Evolutionary conservation across 2,113 vertebrate species (phyloP).

Genomic region (Callipepla squamata): DNA sequence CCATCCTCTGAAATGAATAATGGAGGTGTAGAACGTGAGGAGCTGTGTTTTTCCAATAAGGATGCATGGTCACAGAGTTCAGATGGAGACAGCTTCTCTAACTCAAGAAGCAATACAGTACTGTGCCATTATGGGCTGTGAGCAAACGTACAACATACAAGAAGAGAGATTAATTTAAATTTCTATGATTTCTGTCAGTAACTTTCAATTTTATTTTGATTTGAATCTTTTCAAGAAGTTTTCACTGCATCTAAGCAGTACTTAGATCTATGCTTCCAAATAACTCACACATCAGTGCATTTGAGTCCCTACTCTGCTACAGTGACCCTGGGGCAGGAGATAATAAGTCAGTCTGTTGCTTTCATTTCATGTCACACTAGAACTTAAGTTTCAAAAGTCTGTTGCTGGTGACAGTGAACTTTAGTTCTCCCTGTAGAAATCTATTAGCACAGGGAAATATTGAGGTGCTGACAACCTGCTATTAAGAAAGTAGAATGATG

Average conservation of each 20-base stretch:
- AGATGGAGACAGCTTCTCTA: background rate
- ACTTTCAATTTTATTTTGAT: background rate
- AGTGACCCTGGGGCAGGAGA: background rate
- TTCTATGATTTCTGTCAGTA: background rate
- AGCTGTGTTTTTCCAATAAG: background rate
- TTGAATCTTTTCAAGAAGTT: background rate
- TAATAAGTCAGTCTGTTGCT: background rate
- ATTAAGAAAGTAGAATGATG: constrained; percentile 23
- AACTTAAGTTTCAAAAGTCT: background rate
- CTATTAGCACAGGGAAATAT: constrained; percentile 1
- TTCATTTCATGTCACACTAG: background rate
- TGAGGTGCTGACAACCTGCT: background rate
- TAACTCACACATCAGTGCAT: background rate
- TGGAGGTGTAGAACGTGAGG: background rate
- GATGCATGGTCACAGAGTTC: no score
- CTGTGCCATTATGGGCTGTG: background rate
- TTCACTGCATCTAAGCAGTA: background rate
- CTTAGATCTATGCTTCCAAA: background rate
- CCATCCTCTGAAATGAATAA: background rate
- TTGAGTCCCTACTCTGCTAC: background rate
- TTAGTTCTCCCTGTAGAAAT: background rate
- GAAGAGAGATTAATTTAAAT: background rate
- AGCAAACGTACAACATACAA: background rate
- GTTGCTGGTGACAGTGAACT: background rate
- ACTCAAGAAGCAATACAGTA: background rate